phyloP scores from a whole-genome alignment of 2,888 invertebrate genomes.

The Arenicola marina region DNA sequence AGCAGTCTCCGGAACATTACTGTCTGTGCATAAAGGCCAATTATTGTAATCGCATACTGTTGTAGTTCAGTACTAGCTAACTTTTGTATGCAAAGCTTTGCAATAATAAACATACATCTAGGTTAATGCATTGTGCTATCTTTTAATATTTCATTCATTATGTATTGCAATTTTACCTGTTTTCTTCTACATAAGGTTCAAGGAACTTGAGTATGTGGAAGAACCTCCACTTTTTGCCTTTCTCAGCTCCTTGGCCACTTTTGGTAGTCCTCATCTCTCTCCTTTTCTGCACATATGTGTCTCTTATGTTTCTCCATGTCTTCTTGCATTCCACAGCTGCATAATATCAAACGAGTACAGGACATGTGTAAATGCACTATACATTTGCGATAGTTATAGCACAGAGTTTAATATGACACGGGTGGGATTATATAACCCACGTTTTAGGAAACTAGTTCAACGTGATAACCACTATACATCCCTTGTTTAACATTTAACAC shows the following conservation, averaged over 20 bases:
- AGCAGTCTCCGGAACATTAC: neutral
- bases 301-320: slow-evolving; percentile 3
- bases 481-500: too few relatives aligned
- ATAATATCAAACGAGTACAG: too few relatives aligned
- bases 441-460: too few relatives aligned
- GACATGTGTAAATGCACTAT: too few relatives aligned
- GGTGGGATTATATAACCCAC: too few relatives aligned
- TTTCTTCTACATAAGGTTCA: slow-evolving; percentile 4
- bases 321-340: neutral
- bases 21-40: neutral
- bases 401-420: too few relatives aligned
- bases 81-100: neutral
- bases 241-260: neutral
- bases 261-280: neutral
- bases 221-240: neutral
- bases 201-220: neutral
- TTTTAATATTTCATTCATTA: too few relatives aligned
- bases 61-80: too few relatives aligned
- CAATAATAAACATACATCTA: neutral
- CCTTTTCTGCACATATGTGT: neutral
- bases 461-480: too few relatives aligned
- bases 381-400: too few relatives aligned
- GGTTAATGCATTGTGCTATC: neutral
- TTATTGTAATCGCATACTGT: neutral
- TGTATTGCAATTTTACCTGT: too few relatives aligned